Evolutionary conservation across 2,888 invertebrate genomes (phyloP), one percentile per base, ranked within the genome.

Genomic region (Drosophila sordidula): DNA sequence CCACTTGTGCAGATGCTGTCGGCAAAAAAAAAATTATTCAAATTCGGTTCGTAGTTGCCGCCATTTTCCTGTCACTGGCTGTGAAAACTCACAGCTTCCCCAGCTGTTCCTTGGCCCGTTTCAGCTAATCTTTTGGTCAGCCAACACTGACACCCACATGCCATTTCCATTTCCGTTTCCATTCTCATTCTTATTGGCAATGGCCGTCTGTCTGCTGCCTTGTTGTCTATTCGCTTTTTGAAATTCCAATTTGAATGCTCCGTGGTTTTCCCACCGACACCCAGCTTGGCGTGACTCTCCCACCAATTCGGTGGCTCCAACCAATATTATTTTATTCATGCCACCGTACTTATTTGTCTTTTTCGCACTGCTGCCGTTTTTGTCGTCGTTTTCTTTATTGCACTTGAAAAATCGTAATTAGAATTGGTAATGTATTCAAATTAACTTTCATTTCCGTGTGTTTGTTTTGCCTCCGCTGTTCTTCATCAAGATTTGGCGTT

Each of bases 351-450:
- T 78, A 74, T 72, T 80, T 71, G 79, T 74, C 74, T 70, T 67
- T 56, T 75, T 64, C 51, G 55, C 56, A 18, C 54, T 77, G 61
- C 68, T 61, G 69, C 54, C 56, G 39, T 61, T 63, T 46, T 52
- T 45, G 41, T 59, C 65, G 52, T 70, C 72, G 68, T 49, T 58
- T 61, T 62, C 62, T 49, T 72, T 69, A 67, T 74, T 89, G 85
- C 87, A 69, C 87, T 87, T 87, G 87, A 85, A 80, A 88, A 89
- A 85, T 89, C 89, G 87, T 87, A 86, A 87, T 87, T 87, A 87
- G 86, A 87, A 87, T 87, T 87, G 86, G 83, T 89, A 89, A 87
- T 89, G 86, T 87, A 87, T 87, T 87, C 86, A 87, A 87, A 87
- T 87, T 89, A 83, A 81, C 86, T 85, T 86, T 86, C 86, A 85